phyloP scores from a whole-genome alignment of 2,888 invertebrate genomes.

The Microplitis manilae region DNA sequence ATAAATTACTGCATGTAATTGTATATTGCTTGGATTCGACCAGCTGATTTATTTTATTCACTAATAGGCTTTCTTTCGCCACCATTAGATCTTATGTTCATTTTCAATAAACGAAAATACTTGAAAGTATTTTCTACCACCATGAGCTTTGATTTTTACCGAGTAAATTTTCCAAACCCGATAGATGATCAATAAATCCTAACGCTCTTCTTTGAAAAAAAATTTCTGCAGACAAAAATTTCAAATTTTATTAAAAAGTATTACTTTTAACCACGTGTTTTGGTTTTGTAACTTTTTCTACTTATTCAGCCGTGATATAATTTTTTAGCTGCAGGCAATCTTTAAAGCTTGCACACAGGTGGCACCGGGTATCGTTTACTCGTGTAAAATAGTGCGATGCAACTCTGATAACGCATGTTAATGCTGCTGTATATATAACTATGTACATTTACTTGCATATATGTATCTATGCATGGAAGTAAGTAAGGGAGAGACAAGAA shows the following conservation, averaged over 20 bases:
- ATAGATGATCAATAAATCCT: no score
- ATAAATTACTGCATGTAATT: no score
- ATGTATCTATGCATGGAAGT: background rate
- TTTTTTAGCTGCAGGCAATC: constrained; percentile 39
- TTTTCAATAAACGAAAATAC: no score
- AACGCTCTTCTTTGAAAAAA: no score
- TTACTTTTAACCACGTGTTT: constrained; percentile 18
- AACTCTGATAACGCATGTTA: constrained; percentile 40
- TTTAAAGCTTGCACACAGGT: constrained; percentile 62
- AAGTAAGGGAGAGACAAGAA: constrained; percentile 15
- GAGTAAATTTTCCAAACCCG: no score
- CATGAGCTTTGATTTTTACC: no score
- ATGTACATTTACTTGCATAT: background rate
- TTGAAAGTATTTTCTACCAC: no score
- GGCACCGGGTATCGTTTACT: constrained; percentile 59
- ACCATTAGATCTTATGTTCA: no score
- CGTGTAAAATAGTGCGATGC: constrained; percentile 44
- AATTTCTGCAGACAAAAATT: background rate
- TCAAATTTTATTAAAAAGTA: background rate
- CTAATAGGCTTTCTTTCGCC: no score
- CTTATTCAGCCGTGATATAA: constrained; percentile 22
- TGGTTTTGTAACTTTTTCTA: constrained; percentile 10
- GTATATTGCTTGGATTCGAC: no score
- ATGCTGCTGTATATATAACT: constrained; percentile 25
- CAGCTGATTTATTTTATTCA: no score